Base-by-base conservation (phyloP, 37 sponge, comb jelly and placozoan species). In the Diacarnus erythraeanus region DNA sequence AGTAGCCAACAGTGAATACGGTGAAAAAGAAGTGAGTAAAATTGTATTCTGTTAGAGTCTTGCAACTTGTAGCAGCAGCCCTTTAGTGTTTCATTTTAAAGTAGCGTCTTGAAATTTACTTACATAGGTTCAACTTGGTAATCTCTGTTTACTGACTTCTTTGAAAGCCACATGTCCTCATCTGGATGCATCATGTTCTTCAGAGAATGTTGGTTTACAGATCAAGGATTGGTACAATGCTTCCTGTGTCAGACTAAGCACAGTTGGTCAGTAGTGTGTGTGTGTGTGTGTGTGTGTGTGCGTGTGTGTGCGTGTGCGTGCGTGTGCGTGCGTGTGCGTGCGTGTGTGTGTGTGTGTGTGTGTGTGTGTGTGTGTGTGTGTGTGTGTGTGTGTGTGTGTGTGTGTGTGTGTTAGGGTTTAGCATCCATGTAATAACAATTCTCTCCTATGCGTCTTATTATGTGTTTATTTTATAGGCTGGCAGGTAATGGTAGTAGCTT, bases 101-200 rank as follows among this genome's bases (percentile, higher is more conserved):
- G 6, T 15, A 15, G 12, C 12, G 12, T 47, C 12, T 12, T 47
- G 51, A 6, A 47, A 47, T 47, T 47, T 15, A 68, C 56, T 63
- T 65, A 29, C 69, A 68, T 83, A 78, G 70, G 27, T 83, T 20
- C 57, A 78, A n/a, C 25, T 89, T 38, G 79, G 80, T 3, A 37
- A 69, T 21, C 63, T 83, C 6, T 89, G 89, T 79, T 66, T 89
- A 69, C 43, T 89, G 76, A 57, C 89, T 22, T 70, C 84, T n/a
- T 60, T 89, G 44, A 77, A 60, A 40, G 84, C 74, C 21, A 71
- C 69, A 1, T 80, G 72, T 23, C 69, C 80, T 18, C 22, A 44
- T 15, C 0, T 64, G 12, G 74, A 73, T 2, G 36, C 54, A 25
- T 26, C n/a, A 4, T n/a, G 27, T 59, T 30, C 57, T n/a, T n/a